Base-by-base conservation (phyloP, 2,113 vertebrate species). In the Oryzias curvinotus region DNA sequence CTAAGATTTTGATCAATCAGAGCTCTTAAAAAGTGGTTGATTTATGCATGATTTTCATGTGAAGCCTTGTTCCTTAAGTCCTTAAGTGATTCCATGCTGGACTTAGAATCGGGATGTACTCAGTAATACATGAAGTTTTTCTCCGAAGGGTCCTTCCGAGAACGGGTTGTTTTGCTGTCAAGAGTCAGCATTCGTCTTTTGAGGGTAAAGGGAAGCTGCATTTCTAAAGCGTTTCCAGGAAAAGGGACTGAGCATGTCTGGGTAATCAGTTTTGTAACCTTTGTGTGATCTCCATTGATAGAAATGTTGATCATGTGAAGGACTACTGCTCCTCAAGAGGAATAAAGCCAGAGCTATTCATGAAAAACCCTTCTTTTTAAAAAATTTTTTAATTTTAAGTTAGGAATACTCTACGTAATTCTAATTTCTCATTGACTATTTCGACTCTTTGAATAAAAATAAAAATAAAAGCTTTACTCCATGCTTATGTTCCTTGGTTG, bases 201-300 rank as follows among this genome's bases (percentile, higher is more conserved):
- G 59, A 77, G 19, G 26, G 45, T 5, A 49, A 57, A 65, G 52
- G 71, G 64, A 47, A 48, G 57, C 5, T 49, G 36, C 52, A 42
- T 78, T 74, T 82, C 52, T 66, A 79, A 71, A 82, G 45, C 61
- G 73, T 68, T 73, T 81, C 68, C 64, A 26, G 57, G 72, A 82
- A 76, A 48, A 14, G 16, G 0, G 17, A 44, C 41, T 14, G 21
- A 16, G 5, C 19, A 52, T 60, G 28, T 28, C 7, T 26, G 17
- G 17, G 36, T 36, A 36, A 41, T 50, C 13, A n/a, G 15, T 17
- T 43, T 23, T 25, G 15, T 3, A 17, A 14, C 15, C 21, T 57
- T 14, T 14, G 7, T 23, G 19, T 6, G 19, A 43, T 44, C 43
- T 56, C 25, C 18, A 47, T 18, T 26, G 56, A 17, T 14, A 18